Evolutionary conservation across 2,888 invertebrate genomes (phyloP).

Genomic region (Leptarthrus brevirostris): DNA sequence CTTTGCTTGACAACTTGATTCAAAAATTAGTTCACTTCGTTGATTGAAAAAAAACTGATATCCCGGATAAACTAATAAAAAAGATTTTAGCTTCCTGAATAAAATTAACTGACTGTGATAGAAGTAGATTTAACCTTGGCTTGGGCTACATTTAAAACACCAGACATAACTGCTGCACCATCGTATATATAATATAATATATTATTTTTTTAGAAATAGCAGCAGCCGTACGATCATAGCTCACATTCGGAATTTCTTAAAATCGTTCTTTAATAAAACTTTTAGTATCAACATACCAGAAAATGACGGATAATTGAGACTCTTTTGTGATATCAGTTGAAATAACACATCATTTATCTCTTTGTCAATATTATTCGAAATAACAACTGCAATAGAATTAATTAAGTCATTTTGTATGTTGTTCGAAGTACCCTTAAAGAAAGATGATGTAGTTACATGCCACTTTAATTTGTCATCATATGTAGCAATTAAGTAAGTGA

Average conservation of each 20-base stretch:
- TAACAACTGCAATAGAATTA: constrained; percentile 59
- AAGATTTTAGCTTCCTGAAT: too few relatives aligned
- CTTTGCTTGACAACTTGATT: too few relatives aligned
- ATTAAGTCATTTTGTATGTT: constrained; percentile 60
- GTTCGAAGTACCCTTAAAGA: constrained; percentile 60
- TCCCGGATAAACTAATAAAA: too few relatives aligned
- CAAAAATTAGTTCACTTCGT: not conserved
- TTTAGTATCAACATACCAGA: constrained; percentile 57
- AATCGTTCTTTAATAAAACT: too few relatives aligned
- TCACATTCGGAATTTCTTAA: too few relatives aligned
- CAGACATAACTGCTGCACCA: too few relatives aligned
- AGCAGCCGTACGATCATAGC: too few relatives aligned
- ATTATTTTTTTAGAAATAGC: too few relatives aligned
- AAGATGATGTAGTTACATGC: constrained; percentile 56
- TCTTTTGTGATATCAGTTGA: constrained; percentile 56
- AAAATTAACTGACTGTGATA: too few relatives aligned
- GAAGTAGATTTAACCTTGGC: too few relatives aligned
- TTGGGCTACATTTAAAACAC: too few relatives aligned
- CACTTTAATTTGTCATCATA: constrained; percentile 57
- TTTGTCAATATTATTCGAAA: constrained; percentile 56
- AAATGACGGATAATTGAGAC: constrained; percentile 58
- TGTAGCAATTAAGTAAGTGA: constrained; percentile 58
- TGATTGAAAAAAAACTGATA: not conserved
- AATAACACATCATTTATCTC: constrained; percentile 57
- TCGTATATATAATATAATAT: too few relatives aligned